Percentiles rank a stretch among this genome's conserved stretches.
Conservation (phyloP, 2,113 vertebrate genomes). For the Tragulus kanchil region DNA sequence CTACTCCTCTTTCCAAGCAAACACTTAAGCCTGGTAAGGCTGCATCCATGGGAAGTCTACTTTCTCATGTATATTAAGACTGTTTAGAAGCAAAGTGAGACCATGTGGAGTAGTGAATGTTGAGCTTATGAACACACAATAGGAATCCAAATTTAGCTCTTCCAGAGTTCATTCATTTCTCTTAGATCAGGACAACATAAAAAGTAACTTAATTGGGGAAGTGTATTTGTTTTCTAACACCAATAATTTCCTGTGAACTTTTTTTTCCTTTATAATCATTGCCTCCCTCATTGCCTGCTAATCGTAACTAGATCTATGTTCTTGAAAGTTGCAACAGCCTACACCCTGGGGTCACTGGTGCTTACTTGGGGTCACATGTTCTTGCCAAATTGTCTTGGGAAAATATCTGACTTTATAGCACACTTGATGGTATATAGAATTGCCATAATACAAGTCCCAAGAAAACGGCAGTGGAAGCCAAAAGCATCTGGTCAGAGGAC, state of each 20-base stretch:
- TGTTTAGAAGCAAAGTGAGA: slow-evolving; percentile 14
- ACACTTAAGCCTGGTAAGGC: background rate
- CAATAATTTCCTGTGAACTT: background rate
- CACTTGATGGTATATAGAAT: background rate
- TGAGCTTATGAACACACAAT: background rate
- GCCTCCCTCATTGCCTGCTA: background rate
- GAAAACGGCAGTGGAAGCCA: background rate
- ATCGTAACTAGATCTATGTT: background rate
- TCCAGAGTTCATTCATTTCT: background rate
- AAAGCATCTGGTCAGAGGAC: background rate
- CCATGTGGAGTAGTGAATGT: background rate
- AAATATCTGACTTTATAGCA: background rate
- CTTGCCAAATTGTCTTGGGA: background rate
- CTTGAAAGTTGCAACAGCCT: background rate
- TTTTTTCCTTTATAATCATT: background rate
- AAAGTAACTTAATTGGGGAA: background rate
- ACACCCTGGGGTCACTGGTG: fast-evolving
- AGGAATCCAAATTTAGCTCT: background rate
- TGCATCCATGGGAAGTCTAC: background rate
- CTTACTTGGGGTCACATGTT: background rate
- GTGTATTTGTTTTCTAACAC: background rate
- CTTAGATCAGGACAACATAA: background rate
- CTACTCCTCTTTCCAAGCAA: background rate
- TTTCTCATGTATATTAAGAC: background rate
- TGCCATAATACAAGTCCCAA: background rate